Conservation (phyloP, 2,113 vertebrate genomes). For the Stigmatopora argus region DNA sequence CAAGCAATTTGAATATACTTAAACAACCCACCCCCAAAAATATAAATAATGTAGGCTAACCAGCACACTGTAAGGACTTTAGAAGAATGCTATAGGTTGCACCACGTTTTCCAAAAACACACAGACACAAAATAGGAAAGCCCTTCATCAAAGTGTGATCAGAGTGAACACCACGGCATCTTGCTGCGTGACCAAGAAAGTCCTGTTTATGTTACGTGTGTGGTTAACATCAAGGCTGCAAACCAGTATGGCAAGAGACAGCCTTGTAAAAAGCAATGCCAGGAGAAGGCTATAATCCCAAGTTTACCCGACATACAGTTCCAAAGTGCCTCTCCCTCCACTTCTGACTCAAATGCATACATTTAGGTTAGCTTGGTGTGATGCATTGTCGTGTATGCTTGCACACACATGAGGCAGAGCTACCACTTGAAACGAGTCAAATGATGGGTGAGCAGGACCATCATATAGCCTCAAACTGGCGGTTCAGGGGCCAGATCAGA, state of each 20-base stretch:
- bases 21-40: too few species aligned
- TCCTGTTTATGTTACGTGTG: conserved; percentile 17
- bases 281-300: conserved; percentile 1
- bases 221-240: conserved; percentile 31
- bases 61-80: background rate
- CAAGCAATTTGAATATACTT: background rate
- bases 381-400: conserved; percentile 13
- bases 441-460: conserved; percentile 9
- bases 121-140: background rate
- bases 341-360: conserved; percentile 6
- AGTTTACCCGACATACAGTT: conserved; percentile 1
- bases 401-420: conserved; percentile 28
- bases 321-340: conserved; percentile 1
- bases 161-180: conserved; percentile 27
- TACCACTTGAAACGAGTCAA: conserved; percentile 21
- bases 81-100: background rate
- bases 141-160: conserved; percentile 11
- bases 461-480: background rate
- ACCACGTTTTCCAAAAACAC: background rate
- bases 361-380: conserved; percentile 9
- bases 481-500: too few species aligned
- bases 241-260: conserved; percentile 9
- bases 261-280: conserved; percentile 15
- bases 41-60: background rate
- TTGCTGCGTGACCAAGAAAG: conserved; percentile 39